These are phyloP conservation scores for Siniperca knerii DNA, from an alignment of 2,113 vertebrate species.

Conservation along the genomic window DNA sequence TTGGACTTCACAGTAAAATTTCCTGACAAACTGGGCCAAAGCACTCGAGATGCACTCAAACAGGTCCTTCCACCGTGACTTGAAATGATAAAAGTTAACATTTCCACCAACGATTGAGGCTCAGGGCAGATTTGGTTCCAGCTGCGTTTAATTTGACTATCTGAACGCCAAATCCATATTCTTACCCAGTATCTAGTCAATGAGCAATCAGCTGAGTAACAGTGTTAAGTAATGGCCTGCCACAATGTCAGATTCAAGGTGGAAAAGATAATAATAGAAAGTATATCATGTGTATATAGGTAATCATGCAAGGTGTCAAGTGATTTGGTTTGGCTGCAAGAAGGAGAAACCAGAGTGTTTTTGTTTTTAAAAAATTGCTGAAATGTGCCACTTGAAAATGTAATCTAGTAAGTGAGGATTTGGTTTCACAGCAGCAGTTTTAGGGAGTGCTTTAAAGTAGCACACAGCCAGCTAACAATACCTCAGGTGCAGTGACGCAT, in stretches of 20 bases:
- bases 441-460: slow-evolving; percentile 46
- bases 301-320: not conserved
- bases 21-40: slow-evolving; percentile 88
- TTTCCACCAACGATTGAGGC: slow-evolving; percentile 23
- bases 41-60: slow-evolving; percentile 86
- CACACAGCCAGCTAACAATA: slow-evolving; percentile 39
- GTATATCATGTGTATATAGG: not conserved
- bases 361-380: not conserved
- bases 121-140: slow-evolving; percentile 23
- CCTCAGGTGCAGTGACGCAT: slow-evolving; percentile 56
- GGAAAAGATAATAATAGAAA: not conserved
- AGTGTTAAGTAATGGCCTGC: slow-evolving; percentile 14
- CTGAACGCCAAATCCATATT: slow-evolving; percentile 26
- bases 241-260: not conserved
- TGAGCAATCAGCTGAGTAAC: slow-evolving; percentile 12
- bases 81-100: not conserved
- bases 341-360: not conserved
- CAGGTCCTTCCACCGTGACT: slow-evolving; percentile 89
- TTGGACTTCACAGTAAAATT: slow-evolving; percentile 92
- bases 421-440: slow-evolving; percentile 31
- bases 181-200: slow-evolving; percentile 6
- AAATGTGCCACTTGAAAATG: not conserved
- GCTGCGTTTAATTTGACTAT: slow-evolving; percentile 10
- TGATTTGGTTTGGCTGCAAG: slow-evolving; percentile 11
- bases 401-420: slow-evolving; percentile 12